Evolutionary conservation across 2,888 invertebrate genomes (phyloP).

Genomic region (Glyphotaelius pellucidus): DNA sequence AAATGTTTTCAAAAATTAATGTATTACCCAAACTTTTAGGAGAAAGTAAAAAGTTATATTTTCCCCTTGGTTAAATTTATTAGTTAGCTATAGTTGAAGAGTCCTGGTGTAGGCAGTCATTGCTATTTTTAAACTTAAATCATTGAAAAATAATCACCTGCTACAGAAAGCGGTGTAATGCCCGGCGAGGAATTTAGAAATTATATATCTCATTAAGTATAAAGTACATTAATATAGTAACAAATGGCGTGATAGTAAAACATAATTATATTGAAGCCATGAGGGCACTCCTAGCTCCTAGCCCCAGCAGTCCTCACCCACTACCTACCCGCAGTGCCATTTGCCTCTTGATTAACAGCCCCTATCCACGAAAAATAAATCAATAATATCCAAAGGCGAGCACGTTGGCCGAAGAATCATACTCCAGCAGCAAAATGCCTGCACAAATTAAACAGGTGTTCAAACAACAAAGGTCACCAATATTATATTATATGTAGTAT

Average conservation of each 20-base stretch:
- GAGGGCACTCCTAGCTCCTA: slow-evolving; percentile 5
- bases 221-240: background rate
- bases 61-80: too few species aligned
- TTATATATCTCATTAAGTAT: background rate
- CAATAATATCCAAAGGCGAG: background rate
- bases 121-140: too few species aligned
- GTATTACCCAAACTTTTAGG: too few species aligned
- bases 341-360: background rate
- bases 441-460: background rate
- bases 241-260: slow-evolving; percentile 19
- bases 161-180: background rate
- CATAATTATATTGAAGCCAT: background rate
- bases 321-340: slow-evolving; percentile 24
- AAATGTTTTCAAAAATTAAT: too few species aligned
- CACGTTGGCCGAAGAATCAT: background rate
- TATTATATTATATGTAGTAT: background rate
- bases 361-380: slow-evolving; percentile 11
- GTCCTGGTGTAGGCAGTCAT: too few species aligned
- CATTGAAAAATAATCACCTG: background rate
- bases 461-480: background rate
- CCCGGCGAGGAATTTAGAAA: background rate
- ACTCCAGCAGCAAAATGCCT: background rate
- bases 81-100: too few species aligned
- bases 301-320: background rate
- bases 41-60: too few species aligned